phyloP scores from a whole-genome alignment of 2,888 invertebrate species.

The Cephus runcator region DNA sequence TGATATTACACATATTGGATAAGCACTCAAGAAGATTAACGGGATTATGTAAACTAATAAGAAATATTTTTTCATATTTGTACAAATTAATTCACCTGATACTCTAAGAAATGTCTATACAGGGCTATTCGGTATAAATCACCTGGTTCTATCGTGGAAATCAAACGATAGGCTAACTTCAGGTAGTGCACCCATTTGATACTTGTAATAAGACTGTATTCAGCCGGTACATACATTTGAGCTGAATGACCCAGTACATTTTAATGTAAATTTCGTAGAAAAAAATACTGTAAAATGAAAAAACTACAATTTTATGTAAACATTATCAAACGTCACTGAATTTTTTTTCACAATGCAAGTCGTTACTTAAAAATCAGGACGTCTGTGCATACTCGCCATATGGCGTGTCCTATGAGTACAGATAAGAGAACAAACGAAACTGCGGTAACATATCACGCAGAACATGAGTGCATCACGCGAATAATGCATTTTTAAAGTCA shows the following conservation, averaged over 20 bases:
- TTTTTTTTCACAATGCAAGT: background rate
- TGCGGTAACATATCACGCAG: conserved; percentile 1
- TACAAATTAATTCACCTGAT: background rate
- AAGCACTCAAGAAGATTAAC: too few species aligned
- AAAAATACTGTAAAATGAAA: too few species aligned
- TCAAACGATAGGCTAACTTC: background rate
- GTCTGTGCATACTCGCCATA: conserved; percentile 2
- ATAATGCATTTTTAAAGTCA: conserved; percentile 42
- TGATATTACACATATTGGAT: too few species aligned
- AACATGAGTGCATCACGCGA: conserved; percentile 34
- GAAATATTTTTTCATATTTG: background rate
- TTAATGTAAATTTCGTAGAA: too few species aligned
- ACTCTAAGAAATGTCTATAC: background rate
- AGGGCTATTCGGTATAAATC: background rate
- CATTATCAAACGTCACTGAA: background rate
- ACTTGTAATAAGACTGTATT: background rate
- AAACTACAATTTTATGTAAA: background rate
- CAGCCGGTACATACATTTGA: background rate
- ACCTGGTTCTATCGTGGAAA: background rate
- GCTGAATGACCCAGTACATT: background rate
- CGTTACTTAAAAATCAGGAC: conserved; percentile 36
- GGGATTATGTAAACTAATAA: background rate
- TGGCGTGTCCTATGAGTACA: conserved; percentile 13
- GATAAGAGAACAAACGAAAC: conserved; percentile 1
- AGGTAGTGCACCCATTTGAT: background rate